A percentile compares a stretch with the other conserved stretches of the same genome.
These are phyloP conservation scores for Drosophila funebris DNA, from an alignment of 1,140 invertebrate genomes.

Conservation along the genomic window DNA sequence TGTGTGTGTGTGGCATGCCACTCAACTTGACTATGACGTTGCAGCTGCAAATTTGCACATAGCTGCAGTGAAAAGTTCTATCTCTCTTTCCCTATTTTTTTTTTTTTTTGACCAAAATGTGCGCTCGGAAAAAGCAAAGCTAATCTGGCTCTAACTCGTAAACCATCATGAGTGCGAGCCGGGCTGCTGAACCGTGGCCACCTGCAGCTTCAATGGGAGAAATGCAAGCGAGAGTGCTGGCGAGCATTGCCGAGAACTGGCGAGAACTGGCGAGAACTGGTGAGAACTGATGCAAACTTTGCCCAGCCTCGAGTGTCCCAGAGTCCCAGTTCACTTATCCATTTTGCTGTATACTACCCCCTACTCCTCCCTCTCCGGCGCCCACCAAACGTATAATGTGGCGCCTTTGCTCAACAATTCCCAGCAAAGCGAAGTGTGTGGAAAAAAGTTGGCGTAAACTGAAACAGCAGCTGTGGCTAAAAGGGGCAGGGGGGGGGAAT, in stretches of 20 bases:
- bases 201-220: conserved; percentile 32
- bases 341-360: conserved; percentile 55
- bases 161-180: conserved; percentile 11
- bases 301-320: conserved; percentile 12
- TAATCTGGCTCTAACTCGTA: conserved; percentile 38
- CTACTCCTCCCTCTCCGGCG: too few relatives aligned
- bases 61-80: conserved; percentile 29
- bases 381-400: conserved; percentile 58
- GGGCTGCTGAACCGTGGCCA: conserved; percentile 11
- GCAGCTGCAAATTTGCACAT: conserved; percentile 34
- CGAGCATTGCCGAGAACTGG: background rate
- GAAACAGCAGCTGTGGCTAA: background rate
- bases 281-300: conserved; percentile 9
- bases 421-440: conserved; percentile 22
- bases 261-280: conserved; percentile 2
- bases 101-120: conserved; percentile 17
- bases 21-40: conserved; percentile 62
- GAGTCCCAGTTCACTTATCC: conserved; percentile 74
- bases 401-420: conserved; percentile 51
- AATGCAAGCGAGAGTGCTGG: conserved; percentile 14
- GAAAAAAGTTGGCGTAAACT: conserved; percentile 15
- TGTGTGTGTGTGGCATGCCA: conserved; percentile 33
- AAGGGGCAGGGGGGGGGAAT: background rate
- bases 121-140: conserved; percentile 30
- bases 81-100: background rate